These are phyloP conservation scores for Channa striata DNA, from an alignment of 2,797 vertebrate species.

Conservation along the genomic window DNA sequence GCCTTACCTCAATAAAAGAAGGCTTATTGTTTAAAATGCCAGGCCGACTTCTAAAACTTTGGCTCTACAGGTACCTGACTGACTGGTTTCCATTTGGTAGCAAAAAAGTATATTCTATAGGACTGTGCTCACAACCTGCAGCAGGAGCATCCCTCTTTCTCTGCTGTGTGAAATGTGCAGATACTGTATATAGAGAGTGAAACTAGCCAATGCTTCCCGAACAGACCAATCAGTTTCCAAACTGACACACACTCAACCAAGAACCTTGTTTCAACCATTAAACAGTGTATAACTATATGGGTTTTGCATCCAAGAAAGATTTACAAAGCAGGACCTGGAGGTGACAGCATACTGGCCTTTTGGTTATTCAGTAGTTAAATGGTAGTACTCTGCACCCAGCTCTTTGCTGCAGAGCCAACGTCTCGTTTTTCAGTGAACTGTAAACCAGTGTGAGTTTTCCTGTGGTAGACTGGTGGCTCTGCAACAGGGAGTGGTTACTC, in stretches of 20 bases:
- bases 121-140: neutral
- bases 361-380: neutral
- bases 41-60: neutral
- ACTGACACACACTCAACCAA: neutral
- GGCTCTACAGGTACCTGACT: neutral
- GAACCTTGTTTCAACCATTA: neutral
- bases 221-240: neutral
- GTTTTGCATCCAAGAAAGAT: no score
- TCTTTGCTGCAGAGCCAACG: neutral
- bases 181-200: no score
- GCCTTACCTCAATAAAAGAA: neutral
- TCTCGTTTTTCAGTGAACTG: neutral
- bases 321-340: no score
- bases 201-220: neutral
- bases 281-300: no score
- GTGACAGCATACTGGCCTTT: neutral
- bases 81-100: no score
- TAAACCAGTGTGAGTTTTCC: neutral
- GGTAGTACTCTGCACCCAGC: neutral
- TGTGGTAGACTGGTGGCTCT: constrained; percentile 15
- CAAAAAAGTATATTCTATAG: no score
- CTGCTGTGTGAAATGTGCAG: no score
- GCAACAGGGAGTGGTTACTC: constrained; percentile 46
- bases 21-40: neutral
- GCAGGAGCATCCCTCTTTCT: neutral